Conservation (phyloP, 2,797 vertebrate genomes). For the Paramormyrops hopkinsi region DNA sequence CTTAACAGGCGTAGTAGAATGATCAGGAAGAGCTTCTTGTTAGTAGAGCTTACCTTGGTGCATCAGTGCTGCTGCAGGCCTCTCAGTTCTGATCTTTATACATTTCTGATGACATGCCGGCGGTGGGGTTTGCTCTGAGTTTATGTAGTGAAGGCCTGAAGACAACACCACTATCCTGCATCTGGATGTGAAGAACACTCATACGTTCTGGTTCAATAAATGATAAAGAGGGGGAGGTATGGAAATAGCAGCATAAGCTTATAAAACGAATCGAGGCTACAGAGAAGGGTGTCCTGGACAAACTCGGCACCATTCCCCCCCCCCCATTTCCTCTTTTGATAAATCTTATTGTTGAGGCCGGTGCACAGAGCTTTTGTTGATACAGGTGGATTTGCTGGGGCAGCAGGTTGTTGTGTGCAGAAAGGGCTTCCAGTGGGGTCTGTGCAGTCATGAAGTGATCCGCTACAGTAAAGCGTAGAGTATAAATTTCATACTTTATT, state of each 20-base stretch:
- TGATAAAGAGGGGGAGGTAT: neutral
- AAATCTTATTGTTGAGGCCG: neutral
- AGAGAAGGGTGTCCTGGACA: neutral
- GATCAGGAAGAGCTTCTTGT: neutral
- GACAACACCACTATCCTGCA: neutral
- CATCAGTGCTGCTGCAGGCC: neutral
- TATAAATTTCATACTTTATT: neutral
- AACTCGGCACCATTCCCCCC: neutral
- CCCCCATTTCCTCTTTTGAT: constrained; percentile 9
- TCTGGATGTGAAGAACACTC: neutral
- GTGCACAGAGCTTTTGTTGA: neutral
- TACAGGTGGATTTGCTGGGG: neutral
- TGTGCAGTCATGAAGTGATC: neutral
- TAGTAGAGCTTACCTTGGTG: neutral
- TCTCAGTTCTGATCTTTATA: neutral
- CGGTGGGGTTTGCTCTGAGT: neutral
- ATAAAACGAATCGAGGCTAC: neutral
- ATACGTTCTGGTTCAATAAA: neutral
- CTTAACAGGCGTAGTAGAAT: neutral
- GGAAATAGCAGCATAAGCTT: neutral
- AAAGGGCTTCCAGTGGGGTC: neutral
- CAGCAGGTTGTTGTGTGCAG: neutral
- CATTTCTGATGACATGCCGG: neutral
- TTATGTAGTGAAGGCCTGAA: neutral
- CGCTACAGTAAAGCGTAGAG: neutral